Evolutionary conservation across 2,797 vertebrate genomes (phyloP).

Genomic region (Xenentodon cancila): DNA sequence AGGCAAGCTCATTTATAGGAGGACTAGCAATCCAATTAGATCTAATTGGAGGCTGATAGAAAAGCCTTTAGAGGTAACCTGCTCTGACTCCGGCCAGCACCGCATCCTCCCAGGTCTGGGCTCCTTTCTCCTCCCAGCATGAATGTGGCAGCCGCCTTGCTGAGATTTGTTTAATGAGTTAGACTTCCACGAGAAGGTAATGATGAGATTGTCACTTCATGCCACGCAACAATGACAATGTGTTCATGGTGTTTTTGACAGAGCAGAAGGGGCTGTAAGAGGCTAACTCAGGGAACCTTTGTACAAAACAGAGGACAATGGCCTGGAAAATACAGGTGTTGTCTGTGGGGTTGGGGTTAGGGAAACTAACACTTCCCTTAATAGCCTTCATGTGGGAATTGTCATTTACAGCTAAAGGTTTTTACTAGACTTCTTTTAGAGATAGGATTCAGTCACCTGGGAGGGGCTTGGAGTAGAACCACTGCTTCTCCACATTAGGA

Average conservation of each 20-base stretch:
- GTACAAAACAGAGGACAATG: constrained; percentile 58
- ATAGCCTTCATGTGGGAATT: too few relatives aligned
- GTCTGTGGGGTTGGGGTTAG: too few relatives aligned
- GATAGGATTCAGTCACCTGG: too few relatives aligned
- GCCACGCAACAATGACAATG: constrained; percentile 39
- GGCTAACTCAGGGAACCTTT: constrained; percentile 67
- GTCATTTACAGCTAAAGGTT: too few relatives aligned
- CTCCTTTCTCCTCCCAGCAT: constrained; percentile 23
- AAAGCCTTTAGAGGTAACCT: constrained; percentile 69
- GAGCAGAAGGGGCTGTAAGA: constrained; percentile 49
- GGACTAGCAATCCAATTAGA: constrained; percentile 77
- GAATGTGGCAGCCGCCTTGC: constrained; percentile 9
- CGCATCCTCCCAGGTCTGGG: constrained; percentile 42
- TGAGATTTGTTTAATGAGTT: constrained; percentile 7
- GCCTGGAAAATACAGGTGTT: constrained; percentile 9
- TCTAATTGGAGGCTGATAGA: constrained; percentile 75
- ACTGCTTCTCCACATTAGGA: too few relatives aligned
- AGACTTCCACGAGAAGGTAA: constrained; percentile 27
- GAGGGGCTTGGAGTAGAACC: too few relatives aligned
- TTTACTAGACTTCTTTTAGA: too few relatives aligned
- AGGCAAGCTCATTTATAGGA: constrained; percentile 73
- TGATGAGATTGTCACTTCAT: constrained; percentile 60
- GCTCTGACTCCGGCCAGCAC: constrained; percentile 31
- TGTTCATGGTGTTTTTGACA: constrained; percentile 51
- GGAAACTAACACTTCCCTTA: too few relatives aligned